Conservation (phyloP, 2,888 invertebrate species). For the Hypena proboscidalis region DNA sequence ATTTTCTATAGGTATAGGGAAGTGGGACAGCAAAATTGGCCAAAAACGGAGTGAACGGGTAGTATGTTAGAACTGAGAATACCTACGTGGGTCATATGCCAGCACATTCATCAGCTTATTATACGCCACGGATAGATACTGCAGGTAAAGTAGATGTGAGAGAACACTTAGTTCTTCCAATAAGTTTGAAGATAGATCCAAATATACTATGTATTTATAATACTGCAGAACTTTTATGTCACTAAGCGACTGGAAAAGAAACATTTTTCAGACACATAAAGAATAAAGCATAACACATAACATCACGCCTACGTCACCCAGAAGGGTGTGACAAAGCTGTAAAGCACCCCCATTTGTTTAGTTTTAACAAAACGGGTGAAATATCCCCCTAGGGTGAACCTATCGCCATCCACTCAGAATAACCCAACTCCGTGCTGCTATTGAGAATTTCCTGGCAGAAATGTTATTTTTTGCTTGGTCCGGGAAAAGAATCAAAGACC, state of each 20-base stretch:
- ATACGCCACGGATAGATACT: constrained; percentile 83
- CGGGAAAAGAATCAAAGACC: too few species aligned
- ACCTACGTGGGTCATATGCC: constrained; percentile 82
- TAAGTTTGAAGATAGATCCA: constrained; percentile 85
- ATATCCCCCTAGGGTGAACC: too few species aligned
- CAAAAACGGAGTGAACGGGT: too few species aligned
- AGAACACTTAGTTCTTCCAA: constrained; percentile 80
- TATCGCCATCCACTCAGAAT: too few species aligned
- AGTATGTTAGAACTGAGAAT: constrained; percentile 23
- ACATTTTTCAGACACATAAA: not conserved
- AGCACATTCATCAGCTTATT: constrained; percentile 81
- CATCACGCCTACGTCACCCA: not conserved
- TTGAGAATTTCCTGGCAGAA: too few species aligned
- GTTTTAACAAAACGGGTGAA: too few species aligned
- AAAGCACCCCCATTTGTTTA: too few species aligned
- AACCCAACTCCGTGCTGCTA: too few species aligned
- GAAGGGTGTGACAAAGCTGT: too few species aligned
- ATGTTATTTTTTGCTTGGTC: too few species aligned
- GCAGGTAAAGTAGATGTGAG: constrained; percentile 81
- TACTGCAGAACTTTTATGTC: constrained; percentile 81
- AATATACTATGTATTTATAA: constrained; percentile 85
- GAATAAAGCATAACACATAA: not conserved
- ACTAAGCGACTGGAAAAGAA: constrained; percentile 58
- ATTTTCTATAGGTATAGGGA: too few species aligned
- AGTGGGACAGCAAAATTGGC: too few species aligned